These are phyloP conservation scores for Anastrepha obliqua DNA, from an alignment of 1,140 invertebrate species.

Conservation along the genomic window DNA sequence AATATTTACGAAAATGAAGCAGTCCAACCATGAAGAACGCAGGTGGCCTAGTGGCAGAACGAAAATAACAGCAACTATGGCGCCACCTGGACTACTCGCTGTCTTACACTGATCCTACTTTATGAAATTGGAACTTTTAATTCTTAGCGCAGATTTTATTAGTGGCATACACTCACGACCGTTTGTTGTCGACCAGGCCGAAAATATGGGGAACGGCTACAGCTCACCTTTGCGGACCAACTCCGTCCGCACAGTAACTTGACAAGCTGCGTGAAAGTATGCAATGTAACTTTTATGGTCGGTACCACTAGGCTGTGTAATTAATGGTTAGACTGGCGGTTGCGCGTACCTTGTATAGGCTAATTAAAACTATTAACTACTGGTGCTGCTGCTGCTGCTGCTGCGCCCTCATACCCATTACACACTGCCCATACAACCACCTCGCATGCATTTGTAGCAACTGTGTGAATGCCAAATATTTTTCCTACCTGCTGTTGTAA, in stretches of 20 bases:
- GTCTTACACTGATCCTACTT: neutral
- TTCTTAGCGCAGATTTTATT: neutral
- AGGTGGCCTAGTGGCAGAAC: neutral
- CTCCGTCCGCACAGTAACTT: neutral
- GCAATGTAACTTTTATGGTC: neutral
- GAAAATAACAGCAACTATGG: constrained; percentile 13
- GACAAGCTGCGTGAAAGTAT: neutral
- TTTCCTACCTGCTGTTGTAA: neutral
- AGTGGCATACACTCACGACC: neutral
- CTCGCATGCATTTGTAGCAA: neutral
- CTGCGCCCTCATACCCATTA: neutral
- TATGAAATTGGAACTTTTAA: neutral
- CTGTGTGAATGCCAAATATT: neutral
- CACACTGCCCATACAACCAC: neutral
- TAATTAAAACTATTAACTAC: constrained; percentile 30
- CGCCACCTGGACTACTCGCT: neutral
- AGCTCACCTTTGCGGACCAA: neutral
- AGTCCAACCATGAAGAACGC: constrained; percentile 43
- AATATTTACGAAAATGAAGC: constrained; percentile 44
- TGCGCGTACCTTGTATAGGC: neutral
- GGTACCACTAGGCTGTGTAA: no score
- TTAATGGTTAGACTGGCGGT: neutral
- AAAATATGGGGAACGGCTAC: neutral
- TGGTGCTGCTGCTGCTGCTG: neutral
- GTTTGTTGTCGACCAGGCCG: neutral